Evolutionary conservation across 1,140 invertebrate genomes (phyloP).

Genomic region (Thaumetopoea pityocampa): DNA sequence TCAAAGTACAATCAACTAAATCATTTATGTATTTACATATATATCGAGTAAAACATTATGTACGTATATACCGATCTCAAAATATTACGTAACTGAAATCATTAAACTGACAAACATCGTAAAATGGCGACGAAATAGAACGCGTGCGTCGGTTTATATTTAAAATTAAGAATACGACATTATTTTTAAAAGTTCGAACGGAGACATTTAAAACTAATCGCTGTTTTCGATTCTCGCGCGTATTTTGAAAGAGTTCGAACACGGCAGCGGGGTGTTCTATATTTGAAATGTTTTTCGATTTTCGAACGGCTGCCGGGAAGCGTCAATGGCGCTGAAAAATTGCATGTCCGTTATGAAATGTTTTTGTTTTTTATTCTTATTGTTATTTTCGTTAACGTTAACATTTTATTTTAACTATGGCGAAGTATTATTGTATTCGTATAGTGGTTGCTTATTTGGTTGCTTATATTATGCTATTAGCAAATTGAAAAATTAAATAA

Average conservation of each 20-base stretch:
- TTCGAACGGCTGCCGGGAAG: slow-evolving; percentile 44
- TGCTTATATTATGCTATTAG: too few species aligned
- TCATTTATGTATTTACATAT: too few species aligned
- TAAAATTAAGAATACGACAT: slow-evolving; percentile 66
- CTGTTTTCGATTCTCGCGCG: slow-evolving; percentile 65
- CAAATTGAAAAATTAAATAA: too few species aligned
- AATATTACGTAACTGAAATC: slow-evolving; percentile 60
- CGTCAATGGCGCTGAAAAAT: slow-evolving; percentile 43
- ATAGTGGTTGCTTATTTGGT: too few species aligned
- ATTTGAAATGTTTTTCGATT: slow-evolving; percentile 60
- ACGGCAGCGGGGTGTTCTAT: slow-evolving; percentile 43
- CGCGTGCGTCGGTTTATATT: slow-evolving; percentile 66
- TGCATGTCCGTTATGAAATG: slow-evolving; percentile 33
- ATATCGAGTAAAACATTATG: too few species aligned
- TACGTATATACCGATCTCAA: slow-evolving; percentile 41
- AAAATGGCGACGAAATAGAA: slow-evolving; percentile 62
- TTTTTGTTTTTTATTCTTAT: slow-evolving; percentile 30
- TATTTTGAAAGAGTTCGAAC: slow-evolving; percentile 65
- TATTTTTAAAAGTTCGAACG: slow-evolving; percentile 69
- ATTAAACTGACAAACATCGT: slow-evolving; percentile 67
- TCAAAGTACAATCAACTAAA: too few species aligned
- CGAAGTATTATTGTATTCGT: too few species aligned
- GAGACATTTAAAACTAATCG: slow-evolving; percentile 68
- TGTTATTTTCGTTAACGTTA: too few species aligned
- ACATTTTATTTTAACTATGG: too few species aligned